Percentiles rank a stretch among this genome's conserved stretches.
Conservation (phyloP, 2,888 invertebrate genomes). For the Trissolcus brochymenae region DNA sequence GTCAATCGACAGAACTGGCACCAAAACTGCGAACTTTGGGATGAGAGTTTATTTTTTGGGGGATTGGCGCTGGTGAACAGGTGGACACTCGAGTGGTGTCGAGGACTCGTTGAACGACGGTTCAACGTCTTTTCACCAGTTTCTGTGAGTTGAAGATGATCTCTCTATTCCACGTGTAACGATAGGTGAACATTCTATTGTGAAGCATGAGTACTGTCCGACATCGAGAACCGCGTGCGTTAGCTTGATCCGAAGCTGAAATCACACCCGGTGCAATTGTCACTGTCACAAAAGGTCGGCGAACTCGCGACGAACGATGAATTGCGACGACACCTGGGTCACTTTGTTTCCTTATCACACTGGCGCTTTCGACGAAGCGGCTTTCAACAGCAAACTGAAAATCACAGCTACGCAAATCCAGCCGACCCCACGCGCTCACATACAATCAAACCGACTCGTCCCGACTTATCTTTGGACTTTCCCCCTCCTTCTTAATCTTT, state of each 20-base stretch:
- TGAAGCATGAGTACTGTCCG: constrained; percentile 76
- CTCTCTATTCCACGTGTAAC: constrained; percentile 94
- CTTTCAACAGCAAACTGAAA: constrained; percentile 26
- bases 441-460: constrained; percentile 63
- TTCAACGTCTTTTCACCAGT: constrained; percentile 94
- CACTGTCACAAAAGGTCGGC: constrained; percentile 10
- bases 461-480: constrained; percentile 76
- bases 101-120: constrained; percentile 16
- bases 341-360: too few species aligned
- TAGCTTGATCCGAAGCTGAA: constrained; percentile 63
- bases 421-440: constrained; percentile 27
- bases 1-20: constrained; percentile 36
- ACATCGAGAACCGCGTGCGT: constrained; percentile 72
- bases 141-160: constrained; percentile 95
- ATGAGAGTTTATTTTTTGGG: not conserved
- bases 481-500: constrained; percentile 68
- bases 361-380: not conserved
- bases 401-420: constrained; percentile 32
- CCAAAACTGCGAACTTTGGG: not conserved
- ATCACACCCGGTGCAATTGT: constrained; percentile 52
- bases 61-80: constrained; percentile 22
- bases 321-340: not conserved
- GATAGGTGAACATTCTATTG: constrained; percentile 87
- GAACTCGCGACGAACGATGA: constrained; percentile 11
- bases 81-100: constrained; percentile 1